phyloP scores from a whole-genome alignment of 2,113 vertebrate genomes.

The Potamarius usumacintae region DNA sequence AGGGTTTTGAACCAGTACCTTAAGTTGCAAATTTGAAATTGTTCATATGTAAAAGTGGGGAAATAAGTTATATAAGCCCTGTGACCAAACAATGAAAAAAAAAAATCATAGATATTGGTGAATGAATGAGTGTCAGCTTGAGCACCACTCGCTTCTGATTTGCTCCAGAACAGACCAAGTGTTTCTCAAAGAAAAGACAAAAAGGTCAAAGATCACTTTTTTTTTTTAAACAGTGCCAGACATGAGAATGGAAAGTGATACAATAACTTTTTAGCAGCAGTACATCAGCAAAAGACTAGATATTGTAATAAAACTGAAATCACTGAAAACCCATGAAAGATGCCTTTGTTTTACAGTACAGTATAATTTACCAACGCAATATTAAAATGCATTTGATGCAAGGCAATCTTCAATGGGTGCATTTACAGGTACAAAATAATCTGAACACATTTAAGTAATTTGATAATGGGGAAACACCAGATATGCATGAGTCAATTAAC shows the following conservation, averaged over 20 bases:
- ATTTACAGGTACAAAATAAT: not conserved
- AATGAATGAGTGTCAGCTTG: conserved; percentile 14
- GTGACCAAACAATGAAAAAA: conserved; percentile 2
- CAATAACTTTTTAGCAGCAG: not conserved
- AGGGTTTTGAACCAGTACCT: not conserved
- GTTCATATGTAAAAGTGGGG: not conserved
- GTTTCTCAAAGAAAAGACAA: not conserved
- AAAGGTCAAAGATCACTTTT: not conserved
- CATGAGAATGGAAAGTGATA: not conserved
- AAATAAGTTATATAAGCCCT: not conserved
- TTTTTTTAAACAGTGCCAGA: conserved; percentile 1
- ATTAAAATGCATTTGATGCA: conserved; percentile 12
- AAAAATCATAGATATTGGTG: not conserved
- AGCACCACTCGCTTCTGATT: conserved; percentile 32
- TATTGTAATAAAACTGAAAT: not conserved
- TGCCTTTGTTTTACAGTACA: not conserved
- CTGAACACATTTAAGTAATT: not conserved
- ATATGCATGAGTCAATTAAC: not conserved
- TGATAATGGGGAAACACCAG: not conserved
- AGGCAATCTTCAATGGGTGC: not conserved
- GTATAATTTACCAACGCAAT: not conserved
- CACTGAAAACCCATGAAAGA: conserved; percentile 1
- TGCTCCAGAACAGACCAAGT: not conserved
- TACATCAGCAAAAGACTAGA: not conserved
- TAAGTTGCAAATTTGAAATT: not conserved